Evolutionary conservation across 2,113 vertebrate genomes (phyloP).

Genomic region (Ifrita kowaldi): DNA sequence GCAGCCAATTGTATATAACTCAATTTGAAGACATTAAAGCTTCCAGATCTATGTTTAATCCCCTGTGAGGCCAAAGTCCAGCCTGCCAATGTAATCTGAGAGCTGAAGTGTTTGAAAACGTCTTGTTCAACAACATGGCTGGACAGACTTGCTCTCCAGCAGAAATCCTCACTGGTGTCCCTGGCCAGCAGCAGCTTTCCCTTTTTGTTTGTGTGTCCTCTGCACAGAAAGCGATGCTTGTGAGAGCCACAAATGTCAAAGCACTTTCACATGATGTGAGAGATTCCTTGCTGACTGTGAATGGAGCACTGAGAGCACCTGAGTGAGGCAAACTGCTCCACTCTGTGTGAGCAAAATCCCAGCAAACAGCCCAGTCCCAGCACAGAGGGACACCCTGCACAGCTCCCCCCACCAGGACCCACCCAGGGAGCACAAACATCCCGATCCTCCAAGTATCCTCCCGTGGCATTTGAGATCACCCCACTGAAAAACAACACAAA

Average conservation of each 20-base stretch:
- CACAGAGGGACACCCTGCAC: background rate
- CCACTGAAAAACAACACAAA: background rate
- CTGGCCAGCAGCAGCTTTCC: background rate
- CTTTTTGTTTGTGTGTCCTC: background rate
- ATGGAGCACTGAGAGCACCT: background rate
- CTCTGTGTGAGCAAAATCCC: background rate
- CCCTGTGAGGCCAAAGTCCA: background rate
- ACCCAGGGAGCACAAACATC: background rate
- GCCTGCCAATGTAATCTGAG: conserved; percentile 6
- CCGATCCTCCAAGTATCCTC: background rate
- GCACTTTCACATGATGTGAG: background rate
- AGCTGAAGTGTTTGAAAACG: background rate
- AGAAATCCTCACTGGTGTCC: background rate
- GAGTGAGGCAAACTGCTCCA: background rate
- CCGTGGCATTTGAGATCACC: background rate
- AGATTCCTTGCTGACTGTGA: background rate
- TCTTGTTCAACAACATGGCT: background rate
- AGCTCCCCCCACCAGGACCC: background rate
- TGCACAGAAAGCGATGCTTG: background rate
- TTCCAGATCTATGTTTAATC: conserved; percentile 21
- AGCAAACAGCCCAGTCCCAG: background rate
- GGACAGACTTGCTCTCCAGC: background rate
- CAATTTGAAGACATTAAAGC: background rate
- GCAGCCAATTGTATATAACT: background rate
- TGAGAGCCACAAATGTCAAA: background rate